Evolutionary conservation across 1,140 invertebrate genomes (phyloP).

Genomic region (Antheraea pernyi): DNA sequence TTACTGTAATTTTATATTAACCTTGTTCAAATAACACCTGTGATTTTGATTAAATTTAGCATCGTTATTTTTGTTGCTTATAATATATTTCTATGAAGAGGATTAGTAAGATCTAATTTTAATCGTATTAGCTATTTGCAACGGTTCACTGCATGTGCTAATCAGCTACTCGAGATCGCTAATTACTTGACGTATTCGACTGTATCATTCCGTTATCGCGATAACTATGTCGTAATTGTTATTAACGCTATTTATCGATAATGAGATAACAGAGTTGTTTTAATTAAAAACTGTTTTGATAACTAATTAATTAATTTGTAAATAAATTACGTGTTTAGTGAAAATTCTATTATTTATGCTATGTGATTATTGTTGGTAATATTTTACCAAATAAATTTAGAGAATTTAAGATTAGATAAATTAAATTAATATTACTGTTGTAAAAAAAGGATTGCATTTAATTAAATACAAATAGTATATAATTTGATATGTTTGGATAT

Average conservation of each 20-base stretch:
- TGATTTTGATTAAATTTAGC: not conserved
- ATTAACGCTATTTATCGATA: not conserved
- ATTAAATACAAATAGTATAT: too few species aligned
- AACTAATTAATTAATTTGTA: not conserved
- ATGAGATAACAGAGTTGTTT: not conserved
- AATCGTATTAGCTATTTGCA: constrained; percentile 25
- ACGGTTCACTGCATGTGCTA: constrained; percentile 31
- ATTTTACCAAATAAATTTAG: too few species aligned
- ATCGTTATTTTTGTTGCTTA: not conserved
- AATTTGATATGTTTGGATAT: too few species aligned
- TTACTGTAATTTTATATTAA: too few species aligned
- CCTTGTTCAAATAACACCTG: not conserved
- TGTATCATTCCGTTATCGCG: not conserved
- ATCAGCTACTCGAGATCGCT: constrained; percentile 28
- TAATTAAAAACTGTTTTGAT: not conserved
- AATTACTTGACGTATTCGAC: constrained; percentile 5
- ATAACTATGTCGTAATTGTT: constrained; percentile 11
- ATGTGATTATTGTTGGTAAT: too few species aligned
- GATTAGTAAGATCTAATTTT: constrained; percentile 2
- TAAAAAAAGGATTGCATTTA: too few species aligned
- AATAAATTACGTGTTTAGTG: not conserved
- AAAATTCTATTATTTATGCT: too few species aligned
- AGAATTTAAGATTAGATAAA: too few species aligned
- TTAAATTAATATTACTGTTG: too few species aligned
- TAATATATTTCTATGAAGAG: not conserved